Base-by-base conservation (phyloP, 2,888 invertebrate species). In the Trichopoda pennipes region DNA sequence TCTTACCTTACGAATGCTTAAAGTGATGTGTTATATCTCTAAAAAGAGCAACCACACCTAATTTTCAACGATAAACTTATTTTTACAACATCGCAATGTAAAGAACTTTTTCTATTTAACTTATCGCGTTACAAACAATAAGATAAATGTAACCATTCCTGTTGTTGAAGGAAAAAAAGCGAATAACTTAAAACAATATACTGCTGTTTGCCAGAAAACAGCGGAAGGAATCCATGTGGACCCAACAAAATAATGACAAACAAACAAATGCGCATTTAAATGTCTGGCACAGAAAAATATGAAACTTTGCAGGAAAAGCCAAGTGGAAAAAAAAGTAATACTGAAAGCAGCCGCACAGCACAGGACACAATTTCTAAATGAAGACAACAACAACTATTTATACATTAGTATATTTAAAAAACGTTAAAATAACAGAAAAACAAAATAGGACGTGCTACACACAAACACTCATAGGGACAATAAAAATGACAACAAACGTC, bases 401-500 rank as follows among this genome's bases (percentile, higher is more conserved):
- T 53, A 66, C 19, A 56, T 32, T 44, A 38, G 23, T 14, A 53
- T 23, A 53, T 53, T 38, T n/a, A 66, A 42, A n/a, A 17, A 3
- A n/a, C 12, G 1, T 10, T 4, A 23, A 49, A 49, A 23, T 35
- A 64, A 32, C 9, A 19, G 17, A 21, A 23, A n/a, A 63, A 49
- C 19, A 6, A 28, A 35, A 56, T 21, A 56, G 16, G 2, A n/a
- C n/a, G n/a, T n/a, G 4, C 3, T 28, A 17, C 47, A 49, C 47
- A 49, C 17, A 63, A 0, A 61, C 32, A 68, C 76, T 53, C 42
- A 44, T 44, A 69, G 47, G 61, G 53, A 68, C 76, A 77, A 70
- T 70, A 74, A 77, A 69, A 68, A 76, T 21, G 47, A 38, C 47
- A 60, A 60, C 12, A 77, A 35, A 47, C 21, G 55, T 35, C 47